A percentile compares a stretch with the other conserved stretches of the same genome.
Evolutionary conservation across 2,113 vertebrate species (phyloP).

Genomic region (Rhinolophus sinicus): DNA sequence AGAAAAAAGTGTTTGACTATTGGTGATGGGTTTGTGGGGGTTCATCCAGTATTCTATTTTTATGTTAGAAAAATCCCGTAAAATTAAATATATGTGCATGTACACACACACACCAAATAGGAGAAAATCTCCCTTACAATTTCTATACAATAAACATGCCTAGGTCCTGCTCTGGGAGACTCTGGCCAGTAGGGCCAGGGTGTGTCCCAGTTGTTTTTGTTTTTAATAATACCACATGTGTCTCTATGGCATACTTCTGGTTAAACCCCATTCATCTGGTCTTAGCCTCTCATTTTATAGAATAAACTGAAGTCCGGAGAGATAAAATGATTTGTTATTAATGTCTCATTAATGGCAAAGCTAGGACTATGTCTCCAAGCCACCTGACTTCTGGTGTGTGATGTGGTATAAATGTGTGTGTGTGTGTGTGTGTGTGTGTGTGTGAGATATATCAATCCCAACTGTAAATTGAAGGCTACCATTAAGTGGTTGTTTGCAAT

Average conservation of each 20-base stretch:
- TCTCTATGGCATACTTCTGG: neutral
- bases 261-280: neutral
- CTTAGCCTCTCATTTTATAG: neutral
- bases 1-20: neutral
- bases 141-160: neutral
- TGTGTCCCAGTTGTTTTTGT: neutral
- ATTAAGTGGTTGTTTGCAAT: constrained; percentile 40
- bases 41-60: neutral
- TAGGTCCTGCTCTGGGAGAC: neutral
- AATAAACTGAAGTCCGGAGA: neutral
- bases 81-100: neutral
- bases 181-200: neutral
- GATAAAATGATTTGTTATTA: neutral
- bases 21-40: neutral
- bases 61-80: neutral
- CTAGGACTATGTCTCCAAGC: neutral
- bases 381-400: neutral
- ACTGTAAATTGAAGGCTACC: neutral
- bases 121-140: neutral
- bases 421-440: neutral
- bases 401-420: accelerated
- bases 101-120: neutral
- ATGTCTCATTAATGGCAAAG: neutral
- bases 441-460: neutral
- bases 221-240: neutral